Base-by-base conservation (phyloP, 2,888 invertebrate species). In the Eulithis prunata region DNA sequence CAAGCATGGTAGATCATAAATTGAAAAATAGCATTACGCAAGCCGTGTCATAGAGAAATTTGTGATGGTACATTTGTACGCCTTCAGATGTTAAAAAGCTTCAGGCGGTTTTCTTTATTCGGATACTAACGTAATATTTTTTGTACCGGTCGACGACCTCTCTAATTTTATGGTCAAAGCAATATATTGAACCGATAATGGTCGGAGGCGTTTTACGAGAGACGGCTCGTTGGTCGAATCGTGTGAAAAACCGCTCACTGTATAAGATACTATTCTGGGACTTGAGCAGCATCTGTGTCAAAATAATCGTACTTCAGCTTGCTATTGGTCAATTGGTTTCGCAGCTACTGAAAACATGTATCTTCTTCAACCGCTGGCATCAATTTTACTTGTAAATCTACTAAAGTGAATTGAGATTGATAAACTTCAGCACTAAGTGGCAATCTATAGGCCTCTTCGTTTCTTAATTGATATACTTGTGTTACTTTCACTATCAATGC, bases 171-270 rank as follows among this genome's bases (percentile, higher is more conserved):
- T 87, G 85, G 82, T 81, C 79, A 78, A 82, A 80, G 85, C 82
- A 85, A 87, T 87, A 88, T 86, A 89, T 88, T 83, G 83, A 85
- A 86, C 85, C 86, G 87, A 87, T 88, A 83, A 84, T 86, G 83
- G 85, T 86, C 82, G 83, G 83, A 81, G 82, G 83, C 82, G 84
- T 87, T 83, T 85, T 84, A 86, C 85, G 88, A 86, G 87, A 88
- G 89, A 87, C 83, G 81, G 79, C 77, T 82, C 76, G 73, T 21
- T 21, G 21, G 21, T 41, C 41, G 38, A 8, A 10, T 78, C 81
- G 83, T 87, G 87, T 86, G 85, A 87, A 87, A 82, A 80, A 75
- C 75, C 75, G 75, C 74, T 73, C 70, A 75, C 75, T 72, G 77
- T 71, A 41, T 75, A 75, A n/a, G 13, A 49, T 4, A 11, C 28